Conservation (phyloP, 2,888 invertebrate species). For the Liodrosophila aerea region DNA sequence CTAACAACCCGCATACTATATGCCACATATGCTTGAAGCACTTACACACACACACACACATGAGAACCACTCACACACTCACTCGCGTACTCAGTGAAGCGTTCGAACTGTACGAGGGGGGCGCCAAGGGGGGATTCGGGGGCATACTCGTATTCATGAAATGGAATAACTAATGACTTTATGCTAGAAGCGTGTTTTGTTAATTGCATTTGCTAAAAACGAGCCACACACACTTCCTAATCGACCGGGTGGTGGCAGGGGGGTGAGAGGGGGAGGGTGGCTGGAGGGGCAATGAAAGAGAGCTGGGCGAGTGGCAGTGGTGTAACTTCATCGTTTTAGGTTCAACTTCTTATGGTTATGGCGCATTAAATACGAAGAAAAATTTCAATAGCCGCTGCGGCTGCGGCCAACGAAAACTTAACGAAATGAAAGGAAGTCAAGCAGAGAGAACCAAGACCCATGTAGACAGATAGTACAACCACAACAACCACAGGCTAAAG, state of each 20-base stretch:
- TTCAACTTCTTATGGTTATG: constrained; percentile 55
- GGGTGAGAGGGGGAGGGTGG: constrained; percentile 2
- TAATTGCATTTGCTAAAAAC: constrained; percentile 76
- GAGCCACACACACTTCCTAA: constrained; percentile 49
- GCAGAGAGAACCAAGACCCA: constrained; percentile 38
- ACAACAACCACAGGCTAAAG: constrained; percentile 41
- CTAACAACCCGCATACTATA: constrained; percentile 35
- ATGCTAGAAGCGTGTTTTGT: constrained; percentile 76
- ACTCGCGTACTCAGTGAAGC: constrained; percentile 57
- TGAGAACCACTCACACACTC: constrained; percentile 23
- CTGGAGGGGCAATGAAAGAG: not conserved
- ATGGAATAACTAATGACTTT: constrained; percentile 76
- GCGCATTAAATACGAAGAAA: constrained; percentile 51
- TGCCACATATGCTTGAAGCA: constrained; percentile 62
- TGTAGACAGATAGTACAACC: constrained; percentile 35
- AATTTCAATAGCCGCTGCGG: constrained; percentile 67
- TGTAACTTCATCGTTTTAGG: constrained; percentile 25
- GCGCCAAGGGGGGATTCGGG: not conserved
- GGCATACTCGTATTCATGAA: constrained; percentile 67
- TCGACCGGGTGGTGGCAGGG: constrained; percentile 7
- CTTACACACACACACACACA: constrained; percentile 22
- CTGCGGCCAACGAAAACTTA: constrained; percentile 72
- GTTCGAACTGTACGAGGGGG: constrained; percentile 55
- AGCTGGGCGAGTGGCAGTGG: constrained; percentile 8
- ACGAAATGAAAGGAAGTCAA: constrained; percentile 69